A percentile compares a stretch with the other conserved stretches of the same genome.
phyloP scores from a whole-genome alignment of 2,797 vertebrate genomes.

The Gila robusta region DNA sequence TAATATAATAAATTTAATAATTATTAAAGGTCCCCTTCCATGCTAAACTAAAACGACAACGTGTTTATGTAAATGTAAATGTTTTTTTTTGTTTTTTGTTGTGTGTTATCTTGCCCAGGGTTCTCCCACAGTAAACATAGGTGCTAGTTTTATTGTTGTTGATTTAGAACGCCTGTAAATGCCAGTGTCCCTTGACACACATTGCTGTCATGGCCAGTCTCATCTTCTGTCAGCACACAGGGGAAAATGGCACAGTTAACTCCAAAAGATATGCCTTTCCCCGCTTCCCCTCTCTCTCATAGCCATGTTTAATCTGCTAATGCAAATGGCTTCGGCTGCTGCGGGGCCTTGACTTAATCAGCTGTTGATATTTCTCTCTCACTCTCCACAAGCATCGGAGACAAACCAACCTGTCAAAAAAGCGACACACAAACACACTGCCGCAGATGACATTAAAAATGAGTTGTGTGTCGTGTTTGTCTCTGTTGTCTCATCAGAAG shows the following conservation, averaged over 20 bases:
- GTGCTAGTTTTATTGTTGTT: slow-evolving; percentile 29
- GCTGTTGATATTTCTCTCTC: slow-evolving; percentile 64
- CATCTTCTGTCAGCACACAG: slow-evolving; percentile 24
- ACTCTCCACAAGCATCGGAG: slow-evolving; percentile 42
- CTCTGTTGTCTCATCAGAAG: slow-evolving; percentile 40
- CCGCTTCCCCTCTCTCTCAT: slow-evolving; percentile 26
- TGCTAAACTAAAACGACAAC: background rate
- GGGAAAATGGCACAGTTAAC: slow-evolving; percentile 40
- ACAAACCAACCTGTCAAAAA: slow-evolving; percentile 53
- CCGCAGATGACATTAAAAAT: slow-evolving; percentile 42
- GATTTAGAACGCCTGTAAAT: slow-evolving; percentile 17
- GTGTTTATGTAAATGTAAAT: background rate
- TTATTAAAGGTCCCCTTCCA: background rate
- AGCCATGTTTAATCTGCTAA: slow-evolving; percentile 62
- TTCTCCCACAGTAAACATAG: background rate
- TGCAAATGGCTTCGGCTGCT: slow-evolving; percentile 60
- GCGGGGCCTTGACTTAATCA: slow-evolving; percentile 60
- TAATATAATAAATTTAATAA: background rate
- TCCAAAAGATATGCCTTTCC: slow-evolving; percentile 35
- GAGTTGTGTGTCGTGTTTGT: slow-evolving; percentile 38
- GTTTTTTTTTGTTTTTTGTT: background rate
- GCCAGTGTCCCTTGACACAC: slow-evolving; percentile 27
- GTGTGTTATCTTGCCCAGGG: background rate
- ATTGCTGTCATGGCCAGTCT: slow-evolving; percentile 39
- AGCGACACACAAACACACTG: slow-evolving; percentile 36